A percentile compares a stretch with the other conserved stretches of the same genome.
phyloP scores from a whole-genome alignment of 35 echinoderm and acorn worm species.

The Strongylocentrotus purpuratus region DNA sequence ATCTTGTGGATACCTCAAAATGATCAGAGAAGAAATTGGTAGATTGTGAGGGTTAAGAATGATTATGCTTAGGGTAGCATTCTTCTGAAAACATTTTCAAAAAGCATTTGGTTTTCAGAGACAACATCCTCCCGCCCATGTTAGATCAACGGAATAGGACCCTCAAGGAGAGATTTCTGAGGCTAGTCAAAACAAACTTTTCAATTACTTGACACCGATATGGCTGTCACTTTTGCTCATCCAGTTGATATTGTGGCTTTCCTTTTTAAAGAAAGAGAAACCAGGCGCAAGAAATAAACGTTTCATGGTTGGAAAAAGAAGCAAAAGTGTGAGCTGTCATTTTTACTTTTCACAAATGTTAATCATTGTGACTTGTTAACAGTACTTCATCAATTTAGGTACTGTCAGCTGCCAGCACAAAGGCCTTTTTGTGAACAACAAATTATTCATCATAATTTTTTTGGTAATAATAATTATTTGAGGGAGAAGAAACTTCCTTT shows the following conservation, averaged over 20 bases:
- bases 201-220: slow-evolving; percentile 11
- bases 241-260: slow-evolving; percentile 6
- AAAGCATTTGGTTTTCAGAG: neutral
- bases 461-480: no score
- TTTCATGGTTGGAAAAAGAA: neutral
- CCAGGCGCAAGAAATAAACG: neutral
- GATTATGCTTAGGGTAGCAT: slow-evolving; percentile 9
- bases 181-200: neutral
- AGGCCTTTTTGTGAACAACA: no score
- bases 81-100: slow-evolving; percentile 18
- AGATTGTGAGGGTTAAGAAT: slow-evolving; percentile 17
- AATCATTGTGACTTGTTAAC: neutral
- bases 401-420: no score
- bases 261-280: neutral
- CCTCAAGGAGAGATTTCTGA: neutral
- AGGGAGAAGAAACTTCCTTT: neutral
- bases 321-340: neutral
- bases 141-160: slow-evolving; percentile 9
- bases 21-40: neutral
- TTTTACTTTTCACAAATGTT: neutral
- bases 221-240: slow-evolving; percentile 14
- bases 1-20: neutral
- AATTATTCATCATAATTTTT: no score
- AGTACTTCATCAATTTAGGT: neutral
- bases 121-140: neutral